Evolutionary conservation across 2,113 vertebrate genomes (phyloP).

Genomic region (Aepyceros melampus): DNA sequence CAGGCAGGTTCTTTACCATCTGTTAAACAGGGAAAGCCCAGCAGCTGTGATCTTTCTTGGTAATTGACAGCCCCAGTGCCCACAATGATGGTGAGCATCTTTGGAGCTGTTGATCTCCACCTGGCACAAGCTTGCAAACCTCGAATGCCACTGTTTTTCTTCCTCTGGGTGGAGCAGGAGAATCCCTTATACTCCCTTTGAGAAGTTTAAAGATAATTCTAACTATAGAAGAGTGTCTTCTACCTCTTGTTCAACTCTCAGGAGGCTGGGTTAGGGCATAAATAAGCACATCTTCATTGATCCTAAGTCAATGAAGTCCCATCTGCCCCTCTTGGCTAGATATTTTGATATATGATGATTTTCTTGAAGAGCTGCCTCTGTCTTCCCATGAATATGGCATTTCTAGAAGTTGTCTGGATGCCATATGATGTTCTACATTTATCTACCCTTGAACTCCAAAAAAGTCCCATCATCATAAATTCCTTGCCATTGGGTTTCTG

Average conservation of each 20-base stretch:
- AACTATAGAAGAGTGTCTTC: not conserved
- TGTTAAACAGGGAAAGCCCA: not conserved
- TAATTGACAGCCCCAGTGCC: not conserved
- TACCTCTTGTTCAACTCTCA: not conserved
- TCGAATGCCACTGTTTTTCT: not conserved
- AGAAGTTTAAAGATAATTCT: not conserved
- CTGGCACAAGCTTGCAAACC: not conserved
- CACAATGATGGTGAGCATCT: rapidly evolving
- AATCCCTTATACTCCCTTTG: not conserved
- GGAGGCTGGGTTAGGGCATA: not conserved
- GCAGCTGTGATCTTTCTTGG: not conserved
- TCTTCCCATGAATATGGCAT: not conserved
- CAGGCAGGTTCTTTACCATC: not conserved
- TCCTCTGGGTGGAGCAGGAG: not conserved
- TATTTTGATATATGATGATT: not conserved
- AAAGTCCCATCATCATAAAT: not conserved
- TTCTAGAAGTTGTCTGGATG: not conserved
- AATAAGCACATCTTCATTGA: not conserved
- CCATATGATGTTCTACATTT: not conserved
- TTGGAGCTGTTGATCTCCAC: not conserved
- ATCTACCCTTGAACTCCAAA: not conserved
- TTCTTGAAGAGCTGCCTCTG: not conserved
- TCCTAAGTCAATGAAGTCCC: not conserved
- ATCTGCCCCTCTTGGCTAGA: not conserved
- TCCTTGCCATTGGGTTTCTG: not conserved